Evolutionary conservation across 23 tunicate species (phyloP).

Genomic region (Aplidium turbinatum): DNA sequence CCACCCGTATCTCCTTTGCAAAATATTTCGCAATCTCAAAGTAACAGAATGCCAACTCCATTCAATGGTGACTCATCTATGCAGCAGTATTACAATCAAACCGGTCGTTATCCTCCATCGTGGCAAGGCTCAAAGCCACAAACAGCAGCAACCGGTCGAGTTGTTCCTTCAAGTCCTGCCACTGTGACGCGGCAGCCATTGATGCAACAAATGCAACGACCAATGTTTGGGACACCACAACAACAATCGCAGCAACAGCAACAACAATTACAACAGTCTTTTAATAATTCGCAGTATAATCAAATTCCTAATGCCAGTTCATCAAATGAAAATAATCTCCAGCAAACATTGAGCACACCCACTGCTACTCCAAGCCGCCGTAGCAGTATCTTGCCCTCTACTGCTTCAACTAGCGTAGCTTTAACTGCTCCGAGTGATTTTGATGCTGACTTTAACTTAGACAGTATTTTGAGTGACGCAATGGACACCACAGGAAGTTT

Average conservation of each 20-base stretch:
- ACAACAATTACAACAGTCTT: constrained; percentile 4
- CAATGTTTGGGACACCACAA: constrained; percentile 3
- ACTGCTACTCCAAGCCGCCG: neutral
- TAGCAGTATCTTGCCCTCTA: constrained; percentile 7
- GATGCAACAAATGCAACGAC: constrained; percentile 12
- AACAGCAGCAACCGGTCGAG: constrained; percentile 12
- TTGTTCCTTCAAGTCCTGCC: constrained; percentile 3
- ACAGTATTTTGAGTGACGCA: constrained; percentile 71
- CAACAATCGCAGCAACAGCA: constrained; percentile 19
- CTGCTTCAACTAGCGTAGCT: neutral
- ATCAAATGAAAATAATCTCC: neutral
- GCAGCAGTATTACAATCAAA: constrained; percentile 47
- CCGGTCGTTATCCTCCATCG: constrained; percentile 49
- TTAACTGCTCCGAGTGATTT: constrained; percentile 24
- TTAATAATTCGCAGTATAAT: neutral
- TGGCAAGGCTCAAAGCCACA: constrained; percentile 60
- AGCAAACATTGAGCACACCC: constrained; percentile 2
- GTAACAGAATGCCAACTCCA: constrained; percentile 27
- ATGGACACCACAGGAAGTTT: constrained; percentile 62
- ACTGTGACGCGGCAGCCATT: constrained; percentile 8
- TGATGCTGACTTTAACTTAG: constrained; percentile 73
- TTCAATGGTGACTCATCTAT: constrained; percentile 51
- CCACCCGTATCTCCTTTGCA: constrained; percentile 36
- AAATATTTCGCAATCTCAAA: constrained; percentile 11
- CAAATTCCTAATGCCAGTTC: neutral